Evolutionary conservation across 2,888 invertebrate genomes (phyloP), one percentile per base, ranked within the genome.

Genomic region (Ernsta delagoae): DNA sequence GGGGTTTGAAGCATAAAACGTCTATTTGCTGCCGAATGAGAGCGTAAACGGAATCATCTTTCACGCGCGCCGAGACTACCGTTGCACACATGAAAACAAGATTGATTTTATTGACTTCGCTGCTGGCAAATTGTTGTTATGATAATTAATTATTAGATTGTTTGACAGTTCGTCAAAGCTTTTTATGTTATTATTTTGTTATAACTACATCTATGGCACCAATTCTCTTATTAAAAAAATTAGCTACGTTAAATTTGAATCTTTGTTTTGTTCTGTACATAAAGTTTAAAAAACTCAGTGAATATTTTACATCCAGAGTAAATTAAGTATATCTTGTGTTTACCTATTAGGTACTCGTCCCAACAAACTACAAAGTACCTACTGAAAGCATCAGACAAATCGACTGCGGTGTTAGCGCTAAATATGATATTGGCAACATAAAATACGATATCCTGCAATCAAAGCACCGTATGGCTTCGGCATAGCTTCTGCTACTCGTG

Each of bases 371-470:
- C 36, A 57, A 48, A 57, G 59, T 63, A 16, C 16, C 16, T 16
- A 16, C 16, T 16, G 1, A 16, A 16, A 16, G 16, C 16, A 16
- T 16, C 65, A 53, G 45, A 62, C 62, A 43, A 45, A 64, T 60
- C 36, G 36, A 65, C 60, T 54, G 60, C 60, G 39, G 39, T 59
- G 65, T 66, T 59, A 59, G 70, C 68, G 75, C 80, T 83, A 84
- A 87, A 87, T 88, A 83, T 85, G 86, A 88, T 87, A 89, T 87
- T 84, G 81, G 80, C 79, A 79, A 80, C 79, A 84, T 85, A 36
- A 84, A 88, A 88, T 86, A 84, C 87, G 86, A 89, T 90, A 89
- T 92, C 91, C 90, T 89, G 91, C 90, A 88, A 88, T 90, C 83
- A 89, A 90, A 87, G 83, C 80, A 76, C 56, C 59, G 82, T 87